phyloP scores from a whole-genome alignment of 2,888 invertebrate genomes.

The Melanotus villosus region DNA sequence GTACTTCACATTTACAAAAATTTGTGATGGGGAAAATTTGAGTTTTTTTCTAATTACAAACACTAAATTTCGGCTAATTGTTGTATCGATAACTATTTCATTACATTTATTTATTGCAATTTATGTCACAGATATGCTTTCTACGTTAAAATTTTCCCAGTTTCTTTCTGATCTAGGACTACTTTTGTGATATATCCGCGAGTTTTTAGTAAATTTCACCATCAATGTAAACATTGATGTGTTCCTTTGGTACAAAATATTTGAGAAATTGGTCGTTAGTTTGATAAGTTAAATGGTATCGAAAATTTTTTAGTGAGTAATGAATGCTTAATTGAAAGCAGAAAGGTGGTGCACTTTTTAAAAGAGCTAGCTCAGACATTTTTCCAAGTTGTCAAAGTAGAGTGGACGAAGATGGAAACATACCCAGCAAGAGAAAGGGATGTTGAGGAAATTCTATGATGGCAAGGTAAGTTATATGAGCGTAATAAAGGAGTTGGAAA shows the following conservation, averaged over 20 bases:
- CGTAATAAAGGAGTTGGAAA: too few relatives aligned
- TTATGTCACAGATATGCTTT: slow-evolving; percentile 46
- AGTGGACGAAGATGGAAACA: too few relatives aligned
- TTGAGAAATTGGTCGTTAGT: slow-evolving; percentile 17
- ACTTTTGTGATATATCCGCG: slow-evolving; percentile 2
- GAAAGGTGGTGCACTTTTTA: too few relatives aligned
- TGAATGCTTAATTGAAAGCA: too few relatives aligned
- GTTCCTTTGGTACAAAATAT: slow-evolving; percentile 12
- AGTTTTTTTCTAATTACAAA: neutral
- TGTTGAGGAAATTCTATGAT: too few relatives aligned
- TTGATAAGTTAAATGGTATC: slow-evolving; percentile 1
- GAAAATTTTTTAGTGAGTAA: too few relatives aligned
- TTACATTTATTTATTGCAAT: slow-evolving; percentile 39
- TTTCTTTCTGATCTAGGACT: neutral
- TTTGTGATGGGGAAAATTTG: slow-evolving; percentile 12
- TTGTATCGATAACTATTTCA: slow-evolving; percentile 3
- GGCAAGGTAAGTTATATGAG: too few relatives aligned
- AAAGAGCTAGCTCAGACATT: too few relatives aligned
- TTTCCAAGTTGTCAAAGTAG: too few relatives aligned
- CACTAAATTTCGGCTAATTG: slow-evolving; percentile 11
- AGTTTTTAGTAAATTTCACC: too few relatives aligned
- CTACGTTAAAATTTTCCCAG: slow-evolving; percentile 8
- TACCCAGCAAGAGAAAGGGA: too few relatives aligned
- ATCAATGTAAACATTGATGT: neutral
- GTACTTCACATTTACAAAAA: slow-evolving; percentile 42